Base-by-base conservation (phyloP, 2,113 vertebrate genomes). In the Gobius niger region DNA sequence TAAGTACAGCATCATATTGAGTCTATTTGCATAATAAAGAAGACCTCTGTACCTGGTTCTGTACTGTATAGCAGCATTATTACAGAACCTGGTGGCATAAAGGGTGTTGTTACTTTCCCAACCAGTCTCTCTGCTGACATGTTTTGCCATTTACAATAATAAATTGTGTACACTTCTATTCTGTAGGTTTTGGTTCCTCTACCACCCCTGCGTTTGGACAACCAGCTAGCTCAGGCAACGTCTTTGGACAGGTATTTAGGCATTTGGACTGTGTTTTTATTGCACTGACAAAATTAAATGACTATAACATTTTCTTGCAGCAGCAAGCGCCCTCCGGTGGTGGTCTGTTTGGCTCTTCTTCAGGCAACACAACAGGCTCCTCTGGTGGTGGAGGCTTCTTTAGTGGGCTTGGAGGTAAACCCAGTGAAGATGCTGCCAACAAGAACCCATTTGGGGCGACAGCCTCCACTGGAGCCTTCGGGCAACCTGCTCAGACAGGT, bases 321-420 rank as follows among this genome's bases (percentile, higher is more conserved):
- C 86, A 81, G 65, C 80, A 95, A 7, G 73, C 93, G 0, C 81
- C 95, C 12, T 86, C 95, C n/a, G 76, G 89, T 1, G 93, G 92
- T 2, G 51, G 88, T 47, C 82, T 98, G 72, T 99, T 99, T 76
- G 95, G 96, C 56, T 63, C 94, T n/a, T 86, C 86, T 75, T 80
- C 87, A 76, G 51, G 89, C 63, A 86, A 51, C n/a, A 75, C 92
- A 49, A 84, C 94, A 49, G 65, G 73, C 47, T 53, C 89, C 11
- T 9, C 78, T 3, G 40, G 60, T 6, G 77, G 68, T 6, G 92
- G 93, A 16, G 96, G 95, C 1, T 98, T 99, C 86, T 99, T 99
- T 91, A 96, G 94, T 1, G 98, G 97, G 74, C 90, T 99, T 0
- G 98, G 98, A 82, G 96, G 97, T 15, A 99, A 99, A 87, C 98